These are phyloP conservation scores for Myiagra hebetior DNA, from an alignment of 2,113 vertebrate species.

Conservation along the genomic window DNA sequence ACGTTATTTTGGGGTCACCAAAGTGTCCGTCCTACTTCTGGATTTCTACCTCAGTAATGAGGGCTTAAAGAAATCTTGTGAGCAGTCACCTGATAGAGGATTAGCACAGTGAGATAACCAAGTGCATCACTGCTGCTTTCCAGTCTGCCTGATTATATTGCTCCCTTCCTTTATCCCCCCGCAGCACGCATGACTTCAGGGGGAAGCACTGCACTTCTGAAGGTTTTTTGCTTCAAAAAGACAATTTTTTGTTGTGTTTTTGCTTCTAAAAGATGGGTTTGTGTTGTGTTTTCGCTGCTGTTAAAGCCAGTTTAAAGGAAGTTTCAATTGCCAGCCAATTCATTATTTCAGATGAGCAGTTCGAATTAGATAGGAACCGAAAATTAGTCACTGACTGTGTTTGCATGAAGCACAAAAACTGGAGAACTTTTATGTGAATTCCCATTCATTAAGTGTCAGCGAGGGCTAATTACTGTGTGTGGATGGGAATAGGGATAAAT, in stretches of 20 bases:
- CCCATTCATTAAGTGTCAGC: neutral
- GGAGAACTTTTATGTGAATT: neutral
- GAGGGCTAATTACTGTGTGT: neutral
- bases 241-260: neutral
- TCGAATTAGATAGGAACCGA: neutral
- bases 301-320: neutral
- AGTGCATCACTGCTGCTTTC: constrained; percentile 10
- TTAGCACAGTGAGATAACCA: constrained; percentile 66
- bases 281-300: neutral
- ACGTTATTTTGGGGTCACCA: constrained; percentile 48
- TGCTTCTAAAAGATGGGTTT: neutral
- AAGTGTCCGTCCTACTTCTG: constrained; percentile 25
- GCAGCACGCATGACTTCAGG: neutral
- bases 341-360: neutral
- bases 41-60: constrained; percentile 27
- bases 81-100: constrained; percentile 81
- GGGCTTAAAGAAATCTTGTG: constrained; percentile 73
- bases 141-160: neutral
- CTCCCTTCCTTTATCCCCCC: neutral
- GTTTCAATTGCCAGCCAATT: neutral
- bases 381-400: neutral
- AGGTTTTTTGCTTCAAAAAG: neutral
- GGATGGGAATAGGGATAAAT: neutral
- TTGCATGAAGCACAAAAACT: neutral
- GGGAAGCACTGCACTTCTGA: neutral